Conservation (phyloP, 2,888 invertebrate species). For the Gandaritis pyraliata region DNA sequence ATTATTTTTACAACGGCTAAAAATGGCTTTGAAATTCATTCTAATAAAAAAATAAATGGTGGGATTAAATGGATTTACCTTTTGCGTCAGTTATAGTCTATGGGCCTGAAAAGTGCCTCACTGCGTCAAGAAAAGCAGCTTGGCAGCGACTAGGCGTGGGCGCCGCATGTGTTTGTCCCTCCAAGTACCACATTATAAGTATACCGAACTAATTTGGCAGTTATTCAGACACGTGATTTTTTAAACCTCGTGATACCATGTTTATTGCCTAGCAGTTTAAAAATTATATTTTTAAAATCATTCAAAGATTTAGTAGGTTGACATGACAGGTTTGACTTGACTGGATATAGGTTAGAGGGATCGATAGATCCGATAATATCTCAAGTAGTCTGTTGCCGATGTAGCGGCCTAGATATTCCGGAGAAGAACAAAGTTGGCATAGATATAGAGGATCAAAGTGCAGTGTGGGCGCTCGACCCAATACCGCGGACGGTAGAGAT, state of each 20-base stretch:
- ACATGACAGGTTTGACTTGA: slow-evolving; percentile 17
- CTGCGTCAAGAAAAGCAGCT: not conserved
- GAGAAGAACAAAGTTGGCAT: slow-evolving; percentile 81
- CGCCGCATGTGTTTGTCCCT: not conserved
- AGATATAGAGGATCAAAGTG: slow-evolving; percentile 81
- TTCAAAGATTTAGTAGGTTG: slow-evolving; percentile 14
- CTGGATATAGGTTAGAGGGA: slow-evolving; percentile 41
- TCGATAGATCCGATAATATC: slow-evolving; percentile 60
- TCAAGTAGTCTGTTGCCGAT: slow-evolving; percentile 58
- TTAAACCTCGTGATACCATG: slow-evolving; percentile 22
- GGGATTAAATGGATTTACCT: not conserved
- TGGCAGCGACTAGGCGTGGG: not conserved
- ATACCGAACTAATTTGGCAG: slow-evolving; percentile 47
- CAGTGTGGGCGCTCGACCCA: slow-evolving; percentile 81
- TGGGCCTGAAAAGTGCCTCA: not conserved
- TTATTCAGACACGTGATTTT: slow-evolving; percentile 33
- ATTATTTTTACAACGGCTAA: slow-evolving; percentile 42
- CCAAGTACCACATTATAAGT: not conserved
- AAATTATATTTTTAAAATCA: slow-evolving; percentile 6
- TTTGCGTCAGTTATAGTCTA: not conserved
- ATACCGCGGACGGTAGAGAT: slow-evolving; percentile 70
- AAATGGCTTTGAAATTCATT: slow-evolving; percentile 48
- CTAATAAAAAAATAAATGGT: not conserved
- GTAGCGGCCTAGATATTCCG: slow-evolving; percentile 76
- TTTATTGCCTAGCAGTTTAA: slow-evolving; percentile 9